These are phyloP conservation scores for Melopsittacus undulatus DNA, from an alignment of 2,797 vertebrate genomes.

Conservation along the genomic window DNA sequence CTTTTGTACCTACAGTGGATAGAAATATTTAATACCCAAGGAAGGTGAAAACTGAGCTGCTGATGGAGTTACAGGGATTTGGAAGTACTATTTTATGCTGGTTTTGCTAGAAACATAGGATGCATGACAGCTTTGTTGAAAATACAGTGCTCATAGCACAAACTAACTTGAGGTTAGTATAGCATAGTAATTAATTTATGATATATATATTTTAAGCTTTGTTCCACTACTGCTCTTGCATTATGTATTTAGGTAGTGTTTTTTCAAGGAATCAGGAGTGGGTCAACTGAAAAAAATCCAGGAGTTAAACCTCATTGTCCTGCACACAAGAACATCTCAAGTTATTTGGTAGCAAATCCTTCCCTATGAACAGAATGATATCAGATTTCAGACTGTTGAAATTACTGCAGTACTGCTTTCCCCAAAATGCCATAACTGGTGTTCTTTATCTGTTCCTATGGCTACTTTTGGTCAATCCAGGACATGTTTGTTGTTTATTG, in stretches of 20 bases:
- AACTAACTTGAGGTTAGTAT: not conserved
- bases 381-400: not conserved
- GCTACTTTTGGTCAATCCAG: not conserved
- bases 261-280: not conserved
- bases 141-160: fast-evolving
- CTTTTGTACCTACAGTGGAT: not conserved
- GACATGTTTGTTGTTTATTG: not conserved
- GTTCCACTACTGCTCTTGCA: not conserved
- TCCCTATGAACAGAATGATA: not conserved
- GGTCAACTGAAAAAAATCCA: not conserved
- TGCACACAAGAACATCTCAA: not conserved
- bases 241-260: not conserved
- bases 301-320: not conserved
- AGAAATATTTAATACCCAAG: not conserved
- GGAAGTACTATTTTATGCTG: not conserved
- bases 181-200: not conserved
- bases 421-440: not conserved
- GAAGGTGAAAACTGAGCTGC: not conserved
- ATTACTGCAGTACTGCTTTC: not conserved
- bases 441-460: not conserved
- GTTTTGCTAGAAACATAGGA: not conserved
- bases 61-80: not conserved
- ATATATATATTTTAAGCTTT: not conserved
- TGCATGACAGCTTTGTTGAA: not conserved
- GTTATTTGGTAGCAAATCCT: not conserved